phyloP scores from a whole-genome alignment of 2,113 vertebrate species.

The Megaptera novaeangliae region DNA sequence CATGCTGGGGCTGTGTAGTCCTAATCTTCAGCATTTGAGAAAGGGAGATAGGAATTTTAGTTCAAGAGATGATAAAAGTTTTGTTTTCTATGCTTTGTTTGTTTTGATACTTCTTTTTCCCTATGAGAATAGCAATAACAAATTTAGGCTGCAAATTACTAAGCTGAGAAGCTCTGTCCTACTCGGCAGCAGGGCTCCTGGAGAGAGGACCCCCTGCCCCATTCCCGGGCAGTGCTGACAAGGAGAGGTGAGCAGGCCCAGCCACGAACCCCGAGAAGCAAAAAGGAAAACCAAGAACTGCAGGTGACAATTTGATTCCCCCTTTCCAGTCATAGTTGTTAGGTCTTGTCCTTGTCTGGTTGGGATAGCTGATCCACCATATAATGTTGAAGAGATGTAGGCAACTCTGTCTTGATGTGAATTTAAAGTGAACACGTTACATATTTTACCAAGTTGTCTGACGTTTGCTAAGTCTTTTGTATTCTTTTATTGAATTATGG shows the following conservation, averaged over 20 bases:
- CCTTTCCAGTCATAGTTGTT: not conserved
- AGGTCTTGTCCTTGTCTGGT: not conserved
- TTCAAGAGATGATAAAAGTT: not conserved
- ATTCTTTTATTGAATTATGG: not conserved
- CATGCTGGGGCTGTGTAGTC: accelerated
- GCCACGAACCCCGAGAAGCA: too few relatives aligned
- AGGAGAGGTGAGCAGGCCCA: not conserved
- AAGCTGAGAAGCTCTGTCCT: not conserved
- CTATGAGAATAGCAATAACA: not conserved
- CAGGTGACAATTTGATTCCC: not conserved
- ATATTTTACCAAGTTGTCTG: not conserved
- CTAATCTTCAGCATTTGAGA: not conserved
- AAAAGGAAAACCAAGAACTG: not conserved
- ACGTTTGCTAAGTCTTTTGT: not conserved
- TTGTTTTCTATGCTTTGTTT: not conserved
- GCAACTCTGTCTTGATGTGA: not conserved
- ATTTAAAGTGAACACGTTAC: not conserved
- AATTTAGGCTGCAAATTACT: not conserved
- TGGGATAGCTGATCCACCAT: not conserved
- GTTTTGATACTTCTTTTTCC: not conserved
- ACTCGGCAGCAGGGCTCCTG: accelerated
- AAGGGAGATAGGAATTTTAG: not conserved
- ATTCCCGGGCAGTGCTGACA: not conserved
- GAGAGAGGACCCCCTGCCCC: not conserved
- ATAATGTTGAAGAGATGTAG: not conserved